Conservation (phyloP, 2,797 vertebrate species). For the Gambusia yucatana region DNA sequence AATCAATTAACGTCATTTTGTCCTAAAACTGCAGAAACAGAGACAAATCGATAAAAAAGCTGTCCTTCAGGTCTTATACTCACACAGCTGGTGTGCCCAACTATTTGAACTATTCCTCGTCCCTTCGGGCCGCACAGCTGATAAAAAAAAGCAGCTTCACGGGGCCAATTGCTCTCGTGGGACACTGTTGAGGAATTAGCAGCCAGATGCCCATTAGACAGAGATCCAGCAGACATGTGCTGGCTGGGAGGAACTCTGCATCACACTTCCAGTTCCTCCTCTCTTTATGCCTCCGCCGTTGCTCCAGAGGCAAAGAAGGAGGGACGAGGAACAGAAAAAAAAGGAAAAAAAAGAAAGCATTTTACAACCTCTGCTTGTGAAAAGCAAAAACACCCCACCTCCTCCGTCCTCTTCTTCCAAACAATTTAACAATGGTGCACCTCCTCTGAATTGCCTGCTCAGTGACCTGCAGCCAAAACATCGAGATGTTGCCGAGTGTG, state of each 20-base stretch:
- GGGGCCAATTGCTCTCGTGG: constrained; percentile 45
- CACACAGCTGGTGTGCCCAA: constrained; percentile 45
- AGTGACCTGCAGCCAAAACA: constrained; percentile 17
- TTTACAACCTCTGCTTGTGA: constrained; percentile 72
- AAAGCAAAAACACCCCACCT: constrained; percentile 46
- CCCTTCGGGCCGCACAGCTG: constrained; percentile 52
- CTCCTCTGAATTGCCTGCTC: constrained; percentile 36
- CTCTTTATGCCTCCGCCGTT: constrained; percentile 49
- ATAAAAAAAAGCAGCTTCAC: constrained; percentile 54
- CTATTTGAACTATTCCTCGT: constrained; percentile 35
- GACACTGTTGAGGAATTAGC: constrained; percentile 53
- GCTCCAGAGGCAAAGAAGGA: constrained; percentile 46
- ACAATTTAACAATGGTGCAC: constrained; percentile 37
- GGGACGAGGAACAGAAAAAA: constrained; percentile 10
- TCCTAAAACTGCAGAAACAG: constrained; percentile 17
- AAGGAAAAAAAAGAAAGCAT: constrained; percentile 18
- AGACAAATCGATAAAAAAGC: constrained; percentile 36
- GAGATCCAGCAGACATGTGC: constrained; percentile 48
- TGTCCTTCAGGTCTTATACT: constrained; percentile 46
- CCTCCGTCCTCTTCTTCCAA: constrained; percentile 15
- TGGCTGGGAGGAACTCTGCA: constrained; percentile 34
- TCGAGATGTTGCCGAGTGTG: constrained; percentile 2
- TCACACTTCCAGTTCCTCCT: constrained; percentile 42
- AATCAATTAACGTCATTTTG: constrained; percentile 33
- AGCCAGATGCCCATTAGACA: constrained; percentile 65